A percentile compares a stretch with the other conserved stretches of the same genome.
These are phyloP conservation scores for Agrotis ipsilon DNA, from an alignment of 2,888 invertebrate genomes.

Conservation along the genomic window DNA sequence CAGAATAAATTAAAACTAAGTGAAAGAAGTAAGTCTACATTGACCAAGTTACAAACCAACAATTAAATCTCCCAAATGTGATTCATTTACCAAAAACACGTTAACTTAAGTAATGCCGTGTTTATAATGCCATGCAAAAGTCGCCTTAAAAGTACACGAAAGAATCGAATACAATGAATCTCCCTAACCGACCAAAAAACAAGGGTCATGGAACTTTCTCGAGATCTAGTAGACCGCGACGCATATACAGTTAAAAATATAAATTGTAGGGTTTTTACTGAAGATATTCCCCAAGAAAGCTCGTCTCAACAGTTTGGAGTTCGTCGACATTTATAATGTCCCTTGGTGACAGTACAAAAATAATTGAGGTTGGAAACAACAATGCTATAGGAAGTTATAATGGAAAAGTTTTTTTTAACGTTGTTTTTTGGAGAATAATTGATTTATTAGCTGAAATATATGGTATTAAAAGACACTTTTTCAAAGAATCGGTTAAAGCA, in stretches of 20 bases:
- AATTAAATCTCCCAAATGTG: neutral
- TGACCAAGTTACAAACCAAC: neutral
- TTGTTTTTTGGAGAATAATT: slow-evolving; percentile 8
- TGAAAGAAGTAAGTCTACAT: neutral
- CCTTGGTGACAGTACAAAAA: slow-evolving; percentile 37
- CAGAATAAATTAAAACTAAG: neutral
- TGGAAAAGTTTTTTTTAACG: slow-evolving; percentile 5
- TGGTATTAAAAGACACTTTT: neutral
- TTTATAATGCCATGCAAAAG: neutral
- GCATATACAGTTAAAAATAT: slow-evolving; percentile 61
- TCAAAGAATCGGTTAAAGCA: neutral
- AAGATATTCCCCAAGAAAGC: slow-evolving; percentile 52
- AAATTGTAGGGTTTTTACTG: slow-evolving; percentile 58
- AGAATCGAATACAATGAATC: slow-evolving; percentile 34
- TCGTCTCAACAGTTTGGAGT: slow-evolving; percentile 37
- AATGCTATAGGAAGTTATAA: slow-evolving; percentile 16
- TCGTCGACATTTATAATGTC: slow-evolving; percentile 45
- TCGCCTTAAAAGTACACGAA: slow-evolving; percentile 32
- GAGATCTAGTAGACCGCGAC: slow-evolving; percentile 71
- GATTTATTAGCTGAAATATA: slow-evolving; percentile 11
- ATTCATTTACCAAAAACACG: neutral
- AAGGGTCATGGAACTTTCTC: slow-evolving; percentile 75
- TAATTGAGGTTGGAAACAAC: slow-evolving; percentile 28
- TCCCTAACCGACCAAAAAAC: slow-evolving; percentile 57
- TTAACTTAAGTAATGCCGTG: too few relatives aligned